phyloP scores from a whole-genome alignment of 1,140 invertebrate species.

The Monochamus saltuarius region DNA sequence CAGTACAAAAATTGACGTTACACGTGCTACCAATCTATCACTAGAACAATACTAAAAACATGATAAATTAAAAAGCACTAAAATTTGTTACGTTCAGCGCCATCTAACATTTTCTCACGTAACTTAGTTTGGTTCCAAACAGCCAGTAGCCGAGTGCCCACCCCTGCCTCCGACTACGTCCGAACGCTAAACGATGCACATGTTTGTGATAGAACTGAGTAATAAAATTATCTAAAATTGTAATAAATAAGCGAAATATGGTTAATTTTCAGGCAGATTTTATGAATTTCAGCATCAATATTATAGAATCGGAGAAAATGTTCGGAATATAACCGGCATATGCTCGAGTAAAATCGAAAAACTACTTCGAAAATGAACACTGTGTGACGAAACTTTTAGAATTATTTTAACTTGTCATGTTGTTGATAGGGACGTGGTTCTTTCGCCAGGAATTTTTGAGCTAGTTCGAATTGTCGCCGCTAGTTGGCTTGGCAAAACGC shows the following conservation, averaged over 20 bases:
- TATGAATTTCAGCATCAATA: slow-evolving; percentile 13
- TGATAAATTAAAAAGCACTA: no score
- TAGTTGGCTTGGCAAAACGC: slow-evolving; percentile 36
- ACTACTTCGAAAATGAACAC: slow-evolving; percentile 29
- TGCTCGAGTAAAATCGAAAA: slow-evolving; percentile 27
- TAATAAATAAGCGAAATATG: slow-evolving; percentile 26
- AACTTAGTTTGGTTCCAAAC: no score
- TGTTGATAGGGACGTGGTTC: slow-evolving; percentile 48
- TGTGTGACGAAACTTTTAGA: slow-evolving; percentile 41
- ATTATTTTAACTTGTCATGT: slow-evolving; percentile 45
- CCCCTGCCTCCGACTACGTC: no score
- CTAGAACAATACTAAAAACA: no score
- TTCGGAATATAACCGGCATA: slow-evolving; percentile 36
- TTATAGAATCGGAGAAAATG: slow-evolving; percentile 40
- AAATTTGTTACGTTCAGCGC: no score
- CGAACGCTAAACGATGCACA: slow-evolving; percentile 40
- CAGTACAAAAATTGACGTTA: no score
- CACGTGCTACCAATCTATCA: no score
- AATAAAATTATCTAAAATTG: slow-evolving; percentile 31
- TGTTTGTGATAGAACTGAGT: slow-evolving; percentile 36
- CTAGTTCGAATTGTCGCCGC: slow-evolving; percentile 37
- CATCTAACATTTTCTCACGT: no score
- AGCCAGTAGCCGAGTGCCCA: no score
- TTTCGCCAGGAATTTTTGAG: slow-evolving; percentile 47
- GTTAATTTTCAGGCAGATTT: slow-evolving; percentile 36